Conservation (phyloP, 2,113 vertebrate genomes). For the Nothoprocta pentlandii region DNA sequence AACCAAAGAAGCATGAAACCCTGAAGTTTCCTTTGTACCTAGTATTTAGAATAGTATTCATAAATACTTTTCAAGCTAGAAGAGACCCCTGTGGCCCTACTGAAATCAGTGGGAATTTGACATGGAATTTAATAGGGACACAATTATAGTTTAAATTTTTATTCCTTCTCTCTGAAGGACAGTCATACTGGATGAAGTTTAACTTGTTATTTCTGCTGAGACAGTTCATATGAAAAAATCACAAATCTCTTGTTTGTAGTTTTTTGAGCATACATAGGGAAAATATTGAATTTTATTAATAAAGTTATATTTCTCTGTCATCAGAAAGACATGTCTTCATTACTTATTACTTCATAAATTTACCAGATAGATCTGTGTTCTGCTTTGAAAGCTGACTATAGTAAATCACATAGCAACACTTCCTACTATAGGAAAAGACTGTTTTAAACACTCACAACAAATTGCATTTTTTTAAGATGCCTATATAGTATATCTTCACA, state of each 20-base stretch:
- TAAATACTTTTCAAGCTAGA: not conserved
- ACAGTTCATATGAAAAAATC: not conserved
- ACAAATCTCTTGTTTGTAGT: not conserved
- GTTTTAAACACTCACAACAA: not conserved
- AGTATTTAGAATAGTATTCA: not conserved
- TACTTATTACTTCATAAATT: conserved; percentile 46
- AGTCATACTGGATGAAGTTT: not conserved
- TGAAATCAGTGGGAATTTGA: not conserved
- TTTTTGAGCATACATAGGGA: conserved; percentile 1
- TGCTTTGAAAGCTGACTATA: conserved; percentile 21
- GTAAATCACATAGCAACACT: conserved; percentile 25
- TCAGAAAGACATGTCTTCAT: conserved; percentile 28
- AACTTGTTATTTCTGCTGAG: not conserved
- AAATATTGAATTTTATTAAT: conserved; percentile 28
- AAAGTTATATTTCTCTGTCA: conserved; percentile 19
- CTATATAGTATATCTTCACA: conserved; percentile 7
- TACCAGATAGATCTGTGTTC: conserved; percentile 8
- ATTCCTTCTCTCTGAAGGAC: not conserved
- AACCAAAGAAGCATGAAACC: not conserved
- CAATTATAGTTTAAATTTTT: not conserved
- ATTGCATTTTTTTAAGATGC: not conserved
- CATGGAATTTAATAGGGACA: not conserved
- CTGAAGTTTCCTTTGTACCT: not conserved
- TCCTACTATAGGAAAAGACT: not conserved
- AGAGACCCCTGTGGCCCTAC: not conserved